phyloP scores from a whole-genome alignment of 2,888 invertebrate species.

The Parasteatoda lunata region DNA sequence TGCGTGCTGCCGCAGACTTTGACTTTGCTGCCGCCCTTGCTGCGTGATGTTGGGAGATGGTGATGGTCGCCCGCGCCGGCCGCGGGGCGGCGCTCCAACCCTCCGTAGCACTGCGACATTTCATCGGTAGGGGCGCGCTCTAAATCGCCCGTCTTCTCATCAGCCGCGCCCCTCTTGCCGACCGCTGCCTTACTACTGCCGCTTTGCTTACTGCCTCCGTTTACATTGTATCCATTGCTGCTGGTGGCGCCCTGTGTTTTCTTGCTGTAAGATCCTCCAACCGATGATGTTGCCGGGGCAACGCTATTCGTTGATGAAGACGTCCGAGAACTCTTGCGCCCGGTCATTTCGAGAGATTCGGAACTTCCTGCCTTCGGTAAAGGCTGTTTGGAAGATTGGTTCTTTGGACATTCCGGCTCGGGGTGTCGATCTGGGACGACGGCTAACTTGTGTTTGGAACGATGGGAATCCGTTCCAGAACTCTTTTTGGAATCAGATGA shows the following conservation, averaged over 20 bases:
- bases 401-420: not conserved
- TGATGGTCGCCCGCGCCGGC: conserved; percentile 10
- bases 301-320: conserved; percentile 13
- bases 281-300: conserved; percentile 35
- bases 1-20: conserved; percentile 94
- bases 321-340: conserved; percentile 23
- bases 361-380: conserved; percentile 42
- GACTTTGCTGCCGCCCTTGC: conserved; percentile 75
- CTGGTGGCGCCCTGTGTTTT: conserved; percentile 30
- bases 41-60: conserved; percentile 17
- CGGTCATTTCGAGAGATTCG: conserved; percentile 34
- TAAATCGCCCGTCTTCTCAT: conserved; percentile 6
- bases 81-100: conserved; percentile 49
- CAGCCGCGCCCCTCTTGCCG: conserved; percentile 11
- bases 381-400: conserved; percentile 9
- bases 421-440: conserved; percentile 45
- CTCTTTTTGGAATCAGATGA: conserved; percentile 40
- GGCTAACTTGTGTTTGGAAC: conserved; percentile 54
- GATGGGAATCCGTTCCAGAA: conserved; percentile 25
- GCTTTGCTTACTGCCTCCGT: conserved; percentile 8
- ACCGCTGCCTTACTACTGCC: conserved; percentile 13
- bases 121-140: conserved; percentile 48
- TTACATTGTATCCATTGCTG: conserved; percentile 16
- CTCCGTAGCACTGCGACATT: conserved; percentile 52
- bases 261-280: conserved; percentile 18